Evolutionary conservation across 2,113 vertebrate species (phyloP), one percentile per base, ranked within the genome.

Genomic region (Elgaria multicarinata): DNA sequence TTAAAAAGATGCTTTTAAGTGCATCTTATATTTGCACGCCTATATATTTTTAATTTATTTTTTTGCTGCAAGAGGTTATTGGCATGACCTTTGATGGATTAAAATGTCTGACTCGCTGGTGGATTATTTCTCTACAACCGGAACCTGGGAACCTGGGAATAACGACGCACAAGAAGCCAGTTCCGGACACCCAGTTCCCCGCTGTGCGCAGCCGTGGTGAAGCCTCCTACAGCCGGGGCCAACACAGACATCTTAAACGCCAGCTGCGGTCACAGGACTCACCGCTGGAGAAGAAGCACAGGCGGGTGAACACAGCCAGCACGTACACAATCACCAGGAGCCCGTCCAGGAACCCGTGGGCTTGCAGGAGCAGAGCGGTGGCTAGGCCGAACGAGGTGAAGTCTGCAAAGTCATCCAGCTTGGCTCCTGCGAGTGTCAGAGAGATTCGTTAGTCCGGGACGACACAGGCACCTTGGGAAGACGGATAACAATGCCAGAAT

Each of bases 341-440:
- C 91, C 97, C 98, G 0, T 97, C 98, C 92, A 98, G 91, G 90
- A 98, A 62, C 0, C 97, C 96, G 0, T 96, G 92, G 0, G 98
- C 97, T 67, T 98, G 97, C 62, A 99, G 95, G 50, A 99, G 96
- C 92, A 99, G 92, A 0, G 98, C 98, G 0, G 98, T 98, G 74
- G 98, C 98, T 64, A 99, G 96, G 69, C 99, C 98, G 0, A 99
- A 99, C 0, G 98, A 98, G 20, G 98, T 99, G 94, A 99, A 99
- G 93, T 98, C 98, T 0, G 98, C 98, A 4, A 98, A 99, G 87
- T 99, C 98, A 13, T 99, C 98, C 87, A 99, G 95, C 89, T 99
- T 98, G 2, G 97, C 97, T 87, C 99, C 99, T 99, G 94, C 0
- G 36, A 77, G 24, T 13, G 22, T 2, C 14, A 7, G 3, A 62